Percentiles rank a stretch among this genome's conserved stretches.
Conservation (phyloP, 2,888 invertebrate species). For the Ditula angustiorana region DNA sequence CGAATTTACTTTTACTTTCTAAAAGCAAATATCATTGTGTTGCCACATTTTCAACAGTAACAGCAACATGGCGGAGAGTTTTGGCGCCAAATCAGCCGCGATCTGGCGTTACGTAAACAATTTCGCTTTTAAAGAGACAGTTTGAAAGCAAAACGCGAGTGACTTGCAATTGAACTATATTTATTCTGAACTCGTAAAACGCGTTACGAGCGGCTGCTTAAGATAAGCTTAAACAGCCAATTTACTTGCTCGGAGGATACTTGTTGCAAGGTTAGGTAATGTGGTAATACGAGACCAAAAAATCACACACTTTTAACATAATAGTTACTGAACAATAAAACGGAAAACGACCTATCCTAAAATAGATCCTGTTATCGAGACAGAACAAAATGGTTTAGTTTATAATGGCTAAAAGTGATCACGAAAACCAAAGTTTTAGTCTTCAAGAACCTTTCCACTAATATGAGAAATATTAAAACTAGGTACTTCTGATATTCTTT, state of each 20-base stretch:
- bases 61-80: slow-evolving; percentile 33
- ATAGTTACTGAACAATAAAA: too few relatives aligned
- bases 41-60: slow-evolving; percentile 41
- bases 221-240: slow-evolving; percentile 18
- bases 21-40: slow-evolving; percentile 46
- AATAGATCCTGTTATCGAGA: too few relatives aligned
- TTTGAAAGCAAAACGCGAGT: slow-evolving; percentile 56
- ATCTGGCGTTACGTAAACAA: slow-evolving; percentile 57
- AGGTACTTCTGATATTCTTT: slow-evolving; percentile 5
- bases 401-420: too few relatives aligned
- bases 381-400: too few relatives aligned
- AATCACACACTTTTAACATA: too few relatives aligned
- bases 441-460: too few relatives aligned
- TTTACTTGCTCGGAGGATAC: slow-evolving; percentile 7
- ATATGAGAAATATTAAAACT: too few relatives aligned
- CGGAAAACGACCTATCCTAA: too few relatives aligned
- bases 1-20: slow-evolving; percentile 66
- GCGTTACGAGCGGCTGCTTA: slow-evolving; percentile 2
- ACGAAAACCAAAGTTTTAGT: neutral
- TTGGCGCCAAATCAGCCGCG: slow-evolving; percentile 52
- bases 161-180: slow-evolving; percentile 35
- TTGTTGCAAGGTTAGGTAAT: neutral
- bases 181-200: slow-evolving; percentile 20
- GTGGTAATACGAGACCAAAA: too few relatives aligned
- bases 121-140: slow-evolving; percentile 55